phyloP scores from a whole-genome alignment of 1,140 invertebrate genomes.

The Pomacea maculata region DNA sequence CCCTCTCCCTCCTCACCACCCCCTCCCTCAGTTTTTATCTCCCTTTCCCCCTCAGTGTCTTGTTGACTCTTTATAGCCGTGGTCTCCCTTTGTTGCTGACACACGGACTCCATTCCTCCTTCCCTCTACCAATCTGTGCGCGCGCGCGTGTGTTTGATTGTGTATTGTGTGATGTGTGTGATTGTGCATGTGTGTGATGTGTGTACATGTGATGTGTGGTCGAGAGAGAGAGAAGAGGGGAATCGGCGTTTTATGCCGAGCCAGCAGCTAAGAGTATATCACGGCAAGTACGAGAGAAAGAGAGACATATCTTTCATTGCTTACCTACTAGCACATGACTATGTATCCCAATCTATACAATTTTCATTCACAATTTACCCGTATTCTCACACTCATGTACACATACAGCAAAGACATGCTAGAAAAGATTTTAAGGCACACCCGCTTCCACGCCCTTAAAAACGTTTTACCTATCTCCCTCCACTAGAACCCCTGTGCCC shows the following conservation, averaged over 20 bases:
- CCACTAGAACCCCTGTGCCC: too few species aligned
- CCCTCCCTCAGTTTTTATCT: too few species aligned
- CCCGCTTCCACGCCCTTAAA: too few species aligned
- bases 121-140: background rate
- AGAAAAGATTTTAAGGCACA: too few species aligned
- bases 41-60: too few species aligned
- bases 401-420: background rate
- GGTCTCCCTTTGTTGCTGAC: background rate
- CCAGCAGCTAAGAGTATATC: background rate
- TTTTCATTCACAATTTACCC: background rate
- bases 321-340: background rate
- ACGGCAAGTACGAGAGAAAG: background rate
- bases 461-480: too few species aligned
- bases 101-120: background rate
- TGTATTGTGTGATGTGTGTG: too few species aligned
- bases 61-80: too few species aligned
- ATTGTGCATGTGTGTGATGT: background rate
- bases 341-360: background rate
- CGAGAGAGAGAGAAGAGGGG: background rate
- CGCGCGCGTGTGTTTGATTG: background rate
- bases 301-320: background rate
- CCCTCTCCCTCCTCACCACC: background rate
- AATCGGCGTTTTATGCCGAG: background rate
- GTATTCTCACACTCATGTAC: background rate
- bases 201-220: background rate